Conservation (phyloP, 2,888 invertebrate genomes). For the Phania funesta region DNA sequence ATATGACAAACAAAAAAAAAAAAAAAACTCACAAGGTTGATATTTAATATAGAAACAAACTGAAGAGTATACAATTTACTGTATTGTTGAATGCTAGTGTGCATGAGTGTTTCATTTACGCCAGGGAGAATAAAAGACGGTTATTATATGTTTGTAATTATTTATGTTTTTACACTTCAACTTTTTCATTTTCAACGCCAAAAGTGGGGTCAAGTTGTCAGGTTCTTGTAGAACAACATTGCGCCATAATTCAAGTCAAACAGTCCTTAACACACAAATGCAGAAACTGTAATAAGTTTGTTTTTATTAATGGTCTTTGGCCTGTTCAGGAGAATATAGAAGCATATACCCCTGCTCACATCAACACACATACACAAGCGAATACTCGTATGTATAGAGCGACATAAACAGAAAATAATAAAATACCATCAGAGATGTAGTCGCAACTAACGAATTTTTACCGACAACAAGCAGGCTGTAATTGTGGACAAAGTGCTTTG, state of each 20-base stretch:
- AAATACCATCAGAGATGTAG: neutral
- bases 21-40: too few relatives aligned
- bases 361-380: neutral
- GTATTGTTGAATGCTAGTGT: too few relatives aligned
- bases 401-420: neutral
- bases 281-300: conserved; percentile 18
- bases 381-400: neutral
- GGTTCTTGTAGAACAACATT: conserved; percentile 42
- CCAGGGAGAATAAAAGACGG: conserved; percentile 32
- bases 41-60: too few relatives aligned
- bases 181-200: neutral
- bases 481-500: conserved; percentile 49
- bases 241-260: conserved; percentile 38
- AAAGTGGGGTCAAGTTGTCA: conserved; percentile 60
- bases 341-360: neutral
- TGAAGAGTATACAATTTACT: neutral
- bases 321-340: conserved; percentile 23
- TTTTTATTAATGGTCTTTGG: conserved; percentile 34
- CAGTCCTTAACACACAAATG: conserved; percentile 16
- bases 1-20: too few relatives aligned
- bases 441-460: neutral
- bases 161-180: conserved; percentile 19
- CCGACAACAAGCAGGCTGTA: conserved; percentile 37
- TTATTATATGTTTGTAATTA: conserved; percentile 51
- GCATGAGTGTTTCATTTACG: too few relatives aligned